These are phyloP conservation scores for Steinernema feltiae DNA, from an alignment of 1,140 invertebrate species.

Conservation along the genomic window DNA sequence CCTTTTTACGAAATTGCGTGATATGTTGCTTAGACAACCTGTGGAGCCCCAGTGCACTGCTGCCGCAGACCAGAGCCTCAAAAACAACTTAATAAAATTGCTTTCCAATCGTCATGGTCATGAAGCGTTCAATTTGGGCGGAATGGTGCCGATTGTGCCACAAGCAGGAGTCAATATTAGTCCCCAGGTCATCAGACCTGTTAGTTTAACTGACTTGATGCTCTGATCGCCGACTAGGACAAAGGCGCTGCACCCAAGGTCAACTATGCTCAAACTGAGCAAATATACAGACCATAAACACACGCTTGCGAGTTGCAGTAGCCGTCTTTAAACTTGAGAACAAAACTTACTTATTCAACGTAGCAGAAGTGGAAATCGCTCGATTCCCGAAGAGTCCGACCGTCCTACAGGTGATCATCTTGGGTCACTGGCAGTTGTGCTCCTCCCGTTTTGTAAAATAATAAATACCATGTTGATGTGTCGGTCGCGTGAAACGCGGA, in stretches of 20 bases:
- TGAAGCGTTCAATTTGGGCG: not conserved
- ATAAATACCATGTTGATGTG: not conserved
- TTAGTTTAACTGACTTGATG: too few relatives aligned
- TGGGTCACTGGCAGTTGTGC: not conserved
- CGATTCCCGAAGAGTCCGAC: not conserved
- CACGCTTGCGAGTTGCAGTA: too few relatives aligned
- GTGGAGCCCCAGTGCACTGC: not conserved
- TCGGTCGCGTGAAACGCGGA: not conserved
- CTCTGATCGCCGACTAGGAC: too few relatives aligned
- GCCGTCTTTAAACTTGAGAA: too few relatives aligned
- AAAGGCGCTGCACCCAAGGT: too few relatives aligned
- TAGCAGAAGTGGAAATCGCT: not conserved
- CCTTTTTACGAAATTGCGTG: too few relatives aligned
- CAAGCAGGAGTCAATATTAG: not conserved
- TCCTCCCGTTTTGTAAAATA: not conserved
- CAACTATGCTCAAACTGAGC: too few relatives aligned
- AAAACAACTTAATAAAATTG: not conserved
- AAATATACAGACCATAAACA: too few relatives aligned
- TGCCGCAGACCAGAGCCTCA: not conserved
- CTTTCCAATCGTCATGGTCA: not conserved
- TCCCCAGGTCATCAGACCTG: too few relatives aligned
- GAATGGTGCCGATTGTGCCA: not conserved
- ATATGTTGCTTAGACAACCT: not conserved
- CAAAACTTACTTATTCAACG: not conserved
- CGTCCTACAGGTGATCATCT: not conserved